phyloP scores from a whole-genome alignment of 2,113 vertebrate species.

The Rousettus leschenaultii region DNA sequence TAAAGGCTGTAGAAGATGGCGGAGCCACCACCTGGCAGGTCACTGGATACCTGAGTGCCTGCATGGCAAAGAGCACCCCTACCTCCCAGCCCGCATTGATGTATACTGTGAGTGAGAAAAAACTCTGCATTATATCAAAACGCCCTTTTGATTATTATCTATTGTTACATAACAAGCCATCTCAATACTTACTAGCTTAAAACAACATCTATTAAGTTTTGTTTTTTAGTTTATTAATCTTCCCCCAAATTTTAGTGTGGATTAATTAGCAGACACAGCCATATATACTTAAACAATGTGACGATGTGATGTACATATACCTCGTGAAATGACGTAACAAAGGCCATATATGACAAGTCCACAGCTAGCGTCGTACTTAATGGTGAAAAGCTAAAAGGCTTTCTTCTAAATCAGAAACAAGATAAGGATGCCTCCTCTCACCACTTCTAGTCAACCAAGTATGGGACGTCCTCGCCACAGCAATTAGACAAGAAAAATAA shows the following conservation, averaged over 20 bases:
- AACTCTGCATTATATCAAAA: neutral
- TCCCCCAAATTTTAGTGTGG: neutral
- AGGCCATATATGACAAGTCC: neutral
- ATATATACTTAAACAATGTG: too few relatives aligned
- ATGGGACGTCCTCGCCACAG: neutral
- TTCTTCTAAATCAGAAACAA: neutral
- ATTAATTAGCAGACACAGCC: accelerated
- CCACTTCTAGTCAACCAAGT: neutral
- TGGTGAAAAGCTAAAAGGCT: neutral
- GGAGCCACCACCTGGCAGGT: accelerated
- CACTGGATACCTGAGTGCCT: neutral
- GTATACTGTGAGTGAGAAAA: neutral
- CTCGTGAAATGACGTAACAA: neutral
- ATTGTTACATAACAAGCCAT: too few relatives aligned
- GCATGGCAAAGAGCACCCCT: neutral
- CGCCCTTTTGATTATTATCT: neutral
- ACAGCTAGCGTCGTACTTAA: too few relatives aligned
- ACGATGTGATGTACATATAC: accelerated
- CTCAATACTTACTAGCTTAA: neutral
- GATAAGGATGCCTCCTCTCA: neutral
- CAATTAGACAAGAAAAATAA: neutral
- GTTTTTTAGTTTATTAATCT: neutral
- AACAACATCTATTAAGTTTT: neutral
- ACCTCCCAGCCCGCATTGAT: neutral
- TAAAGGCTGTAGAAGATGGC: neutral